A percentile compares a stretch with the other conserved stretches of the same genome.
phyloP scores from a whole-genome alignment of 2,113 vertebrate species.

The Melanerpes formicivorus region DNA sequence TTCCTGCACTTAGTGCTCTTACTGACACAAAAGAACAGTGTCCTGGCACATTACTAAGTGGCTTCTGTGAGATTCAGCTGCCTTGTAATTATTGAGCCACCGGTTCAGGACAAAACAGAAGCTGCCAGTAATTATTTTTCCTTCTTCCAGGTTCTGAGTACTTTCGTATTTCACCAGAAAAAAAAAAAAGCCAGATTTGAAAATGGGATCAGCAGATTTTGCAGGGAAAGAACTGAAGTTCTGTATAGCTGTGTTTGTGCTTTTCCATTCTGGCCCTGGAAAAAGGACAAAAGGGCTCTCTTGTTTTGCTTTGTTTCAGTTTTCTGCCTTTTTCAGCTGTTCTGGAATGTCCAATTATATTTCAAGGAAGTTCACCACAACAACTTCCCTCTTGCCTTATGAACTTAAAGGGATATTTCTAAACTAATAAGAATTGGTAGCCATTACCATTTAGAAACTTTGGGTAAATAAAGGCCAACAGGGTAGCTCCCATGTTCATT shows the following conservation, averaged over 20 bases:
- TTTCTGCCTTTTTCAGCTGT: rapidly evolving
- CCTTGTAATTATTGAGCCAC: background rate
- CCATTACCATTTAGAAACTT: background rate
- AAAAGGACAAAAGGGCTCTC: background rate
- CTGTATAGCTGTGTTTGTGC: background rate
- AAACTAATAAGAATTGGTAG: conserved; percentile 24
- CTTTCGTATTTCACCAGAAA: conserved; percentile 13
- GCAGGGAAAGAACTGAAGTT: background rate
- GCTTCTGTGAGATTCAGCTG: background rate
- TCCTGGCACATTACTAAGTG: background rate
- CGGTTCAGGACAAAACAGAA: background rate
- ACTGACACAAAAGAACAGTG: background rate
- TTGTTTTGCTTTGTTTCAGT: background rate
- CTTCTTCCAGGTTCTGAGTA: background rate
- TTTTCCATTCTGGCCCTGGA: background rate
- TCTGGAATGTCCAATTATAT: background rate
- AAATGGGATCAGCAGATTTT: conserved; percentile 19
- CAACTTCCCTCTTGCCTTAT: conserved; percentile 21
- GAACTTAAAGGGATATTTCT: conserved; percentile 68
- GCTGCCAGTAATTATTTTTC: background rate
- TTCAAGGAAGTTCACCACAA: background rate
- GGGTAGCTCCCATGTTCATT: background rate
- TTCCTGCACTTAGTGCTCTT: background rate
- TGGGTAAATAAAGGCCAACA: background rate
- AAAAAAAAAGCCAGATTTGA: background rate